Evolutionary conservation across 2,113 vertebrate genomes (phyloP).

Genomic region (Capreolus pygargus): DNA sequence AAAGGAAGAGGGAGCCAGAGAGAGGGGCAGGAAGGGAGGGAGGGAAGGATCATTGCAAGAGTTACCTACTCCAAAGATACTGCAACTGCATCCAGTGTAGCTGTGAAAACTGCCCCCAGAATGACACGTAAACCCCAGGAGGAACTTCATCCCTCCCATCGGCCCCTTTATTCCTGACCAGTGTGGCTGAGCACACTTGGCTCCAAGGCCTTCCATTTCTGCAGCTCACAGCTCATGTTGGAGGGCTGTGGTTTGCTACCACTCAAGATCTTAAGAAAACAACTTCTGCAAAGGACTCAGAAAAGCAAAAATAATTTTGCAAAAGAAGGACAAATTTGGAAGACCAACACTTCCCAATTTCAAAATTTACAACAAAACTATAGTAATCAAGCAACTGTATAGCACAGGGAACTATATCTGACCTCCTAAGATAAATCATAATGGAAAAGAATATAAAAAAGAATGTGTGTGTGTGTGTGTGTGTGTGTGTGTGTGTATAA

Average conservation of each 20-base stretch:
- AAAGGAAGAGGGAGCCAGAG: neutral
- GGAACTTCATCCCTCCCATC: neutral
- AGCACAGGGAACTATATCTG: neutral
- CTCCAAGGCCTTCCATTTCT: neutral
- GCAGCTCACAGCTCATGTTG: neutral
- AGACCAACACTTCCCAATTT: neutral
- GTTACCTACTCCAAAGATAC: neutral
- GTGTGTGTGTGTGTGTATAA: neutral
- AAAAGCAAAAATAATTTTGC: neutral
- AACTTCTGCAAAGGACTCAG: neutral
- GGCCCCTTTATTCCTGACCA: neutral
- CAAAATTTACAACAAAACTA: neutral
- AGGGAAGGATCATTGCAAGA: neutral
- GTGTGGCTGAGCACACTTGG: neutral
- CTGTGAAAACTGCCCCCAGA: neutral
- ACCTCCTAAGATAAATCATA: neutral
- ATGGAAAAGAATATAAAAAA: neutral
- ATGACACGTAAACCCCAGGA: neutral
- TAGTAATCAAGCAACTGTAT: neutral
- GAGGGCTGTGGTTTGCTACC: neutral
- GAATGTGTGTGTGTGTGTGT: neutral
- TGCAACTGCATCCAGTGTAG: neutral
- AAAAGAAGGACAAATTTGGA: neutral
- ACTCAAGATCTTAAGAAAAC: neutral
- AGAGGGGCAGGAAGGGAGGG: accelerated